phyloP scores from a whole-genome alignment of 2,888 invertebrate species.

The Cerastis rubricosa region DNA sequence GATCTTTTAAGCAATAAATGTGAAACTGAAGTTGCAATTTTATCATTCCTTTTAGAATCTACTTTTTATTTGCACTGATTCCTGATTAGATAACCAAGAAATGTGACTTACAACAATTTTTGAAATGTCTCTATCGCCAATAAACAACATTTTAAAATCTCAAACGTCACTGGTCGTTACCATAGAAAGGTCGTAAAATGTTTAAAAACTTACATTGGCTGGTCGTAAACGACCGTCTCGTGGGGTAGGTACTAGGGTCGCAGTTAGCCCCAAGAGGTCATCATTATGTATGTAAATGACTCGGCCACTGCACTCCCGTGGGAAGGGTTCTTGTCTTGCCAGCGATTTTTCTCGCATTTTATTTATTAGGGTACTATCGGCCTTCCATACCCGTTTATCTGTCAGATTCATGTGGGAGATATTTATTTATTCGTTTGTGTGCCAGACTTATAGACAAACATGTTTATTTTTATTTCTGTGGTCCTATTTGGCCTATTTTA shows the following conservation, averaged over 20 bases:
- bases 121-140: not conserved
- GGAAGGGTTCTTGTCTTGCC: constrained; percentile 72
- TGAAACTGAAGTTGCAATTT: not conserved
- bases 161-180: constrained; percentile 28
- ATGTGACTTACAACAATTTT: not conserved
- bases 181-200: constrained; percentile 42
- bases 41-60: not conserved
- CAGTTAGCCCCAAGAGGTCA: constrained; percentile 67
- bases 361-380: constrained; percentile 76
- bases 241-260: constrained; percentile 34
- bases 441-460: constrained; percentile 36
- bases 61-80: not conserved
- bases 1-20: not conserved
- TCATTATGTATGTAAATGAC: constrained; percentile 78
- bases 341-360: constrained; percentile 78
- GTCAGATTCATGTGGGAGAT: constrained; percentile 67
- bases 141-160: constrained; percentile 31
- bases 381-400: constrained; percentile 67
- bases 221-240: constrained; percentile 45
- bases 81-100: too few relatives aligned
- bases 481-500: not conserved
- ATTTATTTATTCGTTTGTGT: constrained; percentile 64
- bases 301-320: constrained; percentile 69
- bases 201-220: constrained; percentile 52
- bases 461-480: constrained; percentile 6